Evolutionary conservation across 2,797 vertebrate genomes (phyloP).

Genomic region (Luscinia luscinia): DNA sequence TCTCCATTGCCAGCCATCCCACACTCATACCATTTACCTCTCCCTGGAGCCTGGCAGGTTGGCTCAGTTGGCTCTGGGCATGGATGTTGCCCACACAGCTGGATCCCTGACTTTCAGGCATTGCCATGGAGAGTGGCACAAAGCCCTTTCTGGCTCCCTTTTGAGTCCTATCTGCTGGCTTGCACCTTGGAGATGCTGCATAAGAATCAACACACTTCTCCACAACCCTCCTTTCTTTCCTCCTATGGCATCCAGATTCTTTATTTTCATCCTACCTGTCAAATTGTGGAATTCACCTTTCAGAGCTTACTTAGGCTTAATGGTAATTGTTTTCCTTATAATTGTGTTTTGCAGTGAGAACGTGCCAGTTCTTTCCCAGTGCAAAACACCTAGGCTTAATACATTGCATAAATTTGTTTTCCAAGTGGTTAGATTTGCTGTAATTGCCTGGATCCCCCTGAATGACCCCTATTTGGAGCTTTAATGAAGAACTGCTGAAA

Average conservation of each 20-base stretch:
- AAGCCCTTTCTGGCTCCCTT: background rate
- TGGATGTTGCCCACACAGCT: background rate
- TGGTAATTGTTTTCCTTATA: background rate
- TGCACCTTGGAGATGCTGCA: background rate
- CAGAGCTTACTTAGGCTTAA: background rate
- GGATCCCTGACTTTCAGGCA: background rate
- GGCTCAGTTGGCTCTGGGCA: background rate
- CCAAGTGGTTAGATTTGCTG: background rate
- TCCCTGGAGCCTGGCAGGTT: background rate
- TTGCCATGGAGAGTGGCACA: background rate
- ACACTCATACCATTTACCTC: background rate
- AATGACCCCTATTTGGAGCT: background rate
- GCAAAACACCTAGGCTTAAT: background rate
- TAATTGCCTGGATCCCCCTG: background rate
- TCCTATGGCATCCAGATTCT: background rate
- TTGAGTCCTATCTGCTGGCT: background rate
- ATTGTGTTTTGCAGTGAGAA: background rate
- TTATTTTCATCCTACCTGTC: background rate
- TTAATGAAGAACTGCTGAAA: constrained; percentile 2
- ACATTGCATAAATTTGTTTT: background rate
- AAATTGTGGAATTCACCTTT: background rate
- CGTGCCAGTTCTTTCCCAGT: background rate
- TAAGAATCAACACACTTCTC: background rate
- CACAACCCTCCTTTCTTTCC: background rate
- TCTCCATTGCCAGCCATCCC: background rate